phyloP scores from a whole-genome alignment of 2,797 vertebrate species.

The Epinephelus awoara region DNA sequence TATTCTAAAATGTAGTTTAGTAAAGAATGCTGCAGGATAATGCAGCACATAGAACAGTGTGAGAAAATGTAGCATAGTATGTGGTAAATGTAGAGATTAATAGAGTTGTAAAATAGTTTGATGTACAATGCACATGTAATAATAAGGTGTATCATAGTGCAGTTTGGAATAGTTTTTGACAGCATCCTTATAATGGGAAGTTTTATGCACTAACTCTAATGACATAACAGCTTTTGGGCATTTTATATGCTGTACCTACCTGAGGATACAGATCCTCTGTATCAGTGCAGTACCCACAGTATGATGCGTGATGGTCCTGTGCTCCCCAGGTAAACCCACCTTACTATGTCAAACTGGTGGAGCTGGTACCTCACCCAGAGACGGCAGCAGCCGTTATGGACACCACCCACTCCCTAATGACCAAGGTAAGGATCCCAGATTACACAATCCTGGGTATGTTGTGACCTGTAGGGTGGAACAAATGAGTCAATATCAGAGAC shows the following conservation, averaged over 20 bases:
- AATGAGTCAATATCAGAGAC: too few species aligned
- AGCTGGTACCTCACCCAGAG: slow-evolving; percentile 96
- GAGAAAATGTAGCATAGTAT: too few species aligned
- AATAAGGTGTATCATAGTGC: background rate
- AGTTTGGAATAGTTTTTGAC: background rate
- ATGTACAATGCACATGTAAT: too few species aligned
- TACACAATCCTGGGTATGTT: background rate
- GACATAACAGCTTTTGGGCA: background rate
- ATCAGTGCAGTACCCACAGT: background rate
- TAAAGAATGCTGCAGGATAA: too few species aligned
- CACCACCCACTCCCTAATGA: slow-evolving; percentile 90
- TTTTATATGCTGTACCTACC: background rate
- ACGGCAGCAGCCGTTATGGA: slow-evolving; percentile 87
- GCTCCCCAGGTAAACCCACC: slow-evolving; percentile 93
- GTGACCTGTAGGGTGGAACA: background rate
- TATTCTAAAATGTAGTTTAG: too few species aligned
- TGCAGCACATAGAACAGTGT: too few species aligned
- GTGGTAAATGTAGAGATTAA: too few species aligned
- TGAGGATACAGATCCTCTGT: background rate
- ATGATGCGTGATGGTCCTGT: background rate
- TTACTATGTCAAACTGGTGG: slow-evolving; percentile 94
- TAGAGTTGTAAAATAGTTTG: background rate
- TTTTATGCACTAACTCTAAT: background rate
- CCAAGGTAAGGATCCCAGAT: slow-evolving; percentile 66
- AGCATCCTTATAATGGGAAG: background rate